These are phyloP conservation scores for Antigone vipio DNA, from an alignment of 2,113 vertebrate species.

Conservation along the genomic window DNA sequence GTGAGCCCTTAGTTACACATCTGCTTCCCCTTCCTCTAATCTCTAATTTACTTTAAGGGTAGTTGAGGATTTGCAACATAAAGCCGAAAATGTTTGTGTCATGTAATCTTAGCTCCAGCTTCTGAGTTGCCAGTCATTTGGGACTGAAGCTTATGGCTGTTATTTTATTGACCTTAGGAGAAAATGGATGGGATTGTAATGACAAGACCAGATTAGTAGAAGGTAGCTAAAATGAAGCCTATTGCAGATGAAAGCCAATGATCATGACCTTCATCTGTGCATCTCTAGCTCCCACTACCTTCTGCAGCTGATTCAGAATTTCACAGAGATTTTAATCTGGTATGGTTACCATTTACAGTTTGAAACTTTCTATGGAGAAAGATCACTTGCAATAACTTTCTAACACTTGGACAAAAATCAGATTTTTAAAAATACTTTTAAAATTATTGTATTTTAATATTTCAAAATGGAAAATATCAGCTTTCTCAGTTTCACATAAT, in stretches of 20 bases:
- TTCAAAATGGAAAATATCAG: slow-evolving; percentile 8
- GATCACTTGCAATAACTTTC: neutral
- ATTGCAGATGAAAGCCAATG: neutral
- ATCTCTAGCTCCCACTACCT: neutral
- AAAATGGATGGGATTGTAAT: slow-evolving; percentile 19
- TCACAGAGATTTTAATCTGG: neutral
- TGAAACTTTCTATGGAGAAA: neutral
- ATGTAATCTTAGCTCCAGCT: slow-evolving; percentile 2
- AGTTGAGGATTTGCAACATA: slow-evolving; percentile 17
- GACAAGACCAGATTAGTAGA: neutral
- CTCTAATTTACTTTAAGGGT: slow-evolving; percentile 14
- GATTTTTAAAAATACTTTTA: neutral
- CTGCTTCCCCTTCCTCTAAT: slow-evolving; percentile 42
- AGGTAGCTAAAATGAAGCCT: neutral
- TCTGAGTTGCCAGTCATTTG: neutral
- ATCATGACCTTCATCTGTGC: neutral
- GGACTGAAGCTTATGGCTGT: neutral
- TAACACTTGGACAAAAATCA: neutral
- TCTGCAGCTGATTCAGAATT: neutral
- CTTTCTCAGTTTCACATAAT: neutral
- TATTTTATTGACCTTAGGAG: neutral
- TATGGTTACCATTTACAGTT: neutral
- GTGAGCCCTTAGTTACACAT: neutral
- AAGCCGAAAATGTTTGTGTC: neutral
- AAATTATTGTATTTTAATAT: neutral